Percentiles rank a stretch among this genome's conserved stretches.
Conservation (phyloP, 2,113 vertebrate species). For the Guaruba guarouba region DNA sequence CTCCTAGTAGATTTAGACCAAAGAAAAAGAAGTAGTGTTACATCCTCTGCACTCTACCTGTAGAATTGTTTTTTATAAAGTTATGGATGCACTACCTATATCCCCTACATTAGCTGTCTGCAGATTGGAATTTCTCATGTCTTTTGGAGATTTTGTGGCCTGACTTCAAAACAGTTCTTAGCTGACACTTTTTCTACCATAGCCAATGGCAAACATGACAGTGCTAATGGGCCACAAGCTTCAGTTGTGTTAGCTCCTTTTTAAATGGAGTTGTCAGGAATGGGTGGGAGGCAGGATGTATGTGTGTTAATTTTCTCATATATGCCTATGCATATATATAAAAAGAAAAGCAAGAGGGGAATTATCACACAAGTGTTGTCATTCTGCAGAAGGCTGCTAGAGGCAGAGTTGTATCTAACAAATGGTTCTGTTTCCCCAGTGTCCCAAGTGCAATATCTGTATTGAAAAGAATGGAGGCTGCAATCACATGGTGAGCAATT, state of each 20-base stretch:
- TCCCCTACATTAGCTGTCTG: neutral
- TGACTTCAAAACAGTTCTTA: neutral
- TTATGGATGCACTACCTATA: neutral
- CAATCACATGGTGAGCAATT: constrained; percentile 97
- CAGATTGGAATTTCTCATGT: neutral
- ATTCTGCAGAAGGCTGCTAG: neutral
- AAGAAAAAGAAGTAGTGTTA: neutral
- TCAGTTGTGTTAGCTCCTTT: neutral
- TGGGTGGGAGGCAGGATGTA: neutral
- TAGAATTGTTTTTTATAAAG: neutral
- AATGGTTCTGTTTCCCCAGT: constrained; percentile 78
- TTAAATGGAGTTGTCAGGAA: constrained; percentile 25
- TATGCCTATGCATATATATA: rapidly evolving
- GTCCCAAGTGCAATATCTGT: constrained; percentile 99
- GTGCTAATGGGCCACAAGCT: neutral
- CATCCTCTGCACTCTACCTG: rapidly evolving
- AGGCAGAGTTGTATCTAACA: constrained; percentile 22
- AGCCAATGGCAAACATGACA: neutral
- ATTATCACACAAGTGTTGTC: neutral
- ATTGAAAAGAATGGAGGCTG: constrained; percentile 99
- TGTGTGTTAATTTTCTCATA: neutral
- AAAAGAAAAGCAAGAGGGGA: neutral
- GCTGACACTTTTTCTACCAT: neutral
- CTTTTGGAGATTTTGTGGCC: neutral
- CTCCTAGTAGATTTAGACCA: neutral